Evolutionary conservation across 2,797 vertebrate species (phyloP), one percentile per base, ranked within the genome.

Genomic region (Trachops cirrhosus): DNA sequence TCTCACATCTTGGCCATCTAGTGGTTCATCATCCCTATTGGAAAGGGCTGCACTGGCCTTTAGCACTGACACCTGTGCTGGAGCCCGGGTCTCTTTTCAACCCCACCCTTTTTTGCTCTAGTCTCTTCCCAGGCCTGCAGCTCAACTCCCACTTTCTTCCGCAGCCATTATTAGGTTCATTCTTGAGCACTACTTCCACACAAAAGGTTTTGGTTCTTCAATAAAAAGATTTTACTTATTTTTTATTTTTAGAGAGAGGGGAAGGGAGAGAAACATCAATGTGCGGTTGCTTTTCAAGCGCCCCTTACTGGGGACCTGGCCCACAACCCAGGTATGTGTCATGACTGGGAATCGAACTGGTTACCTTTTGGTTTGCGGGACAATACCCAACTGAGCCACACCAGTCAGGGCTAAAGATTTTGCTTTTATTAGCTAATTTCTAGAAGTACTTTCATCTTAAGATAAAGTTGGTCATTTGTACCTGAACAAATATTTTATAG

Each of bases 401-500:
- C 10, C 26, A 15, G 29, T 62, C 59, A 62, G 59, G 59, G 59
- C 29, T 62, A 32, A 15, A 62, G 26, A 62, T 34, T 86, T 90
- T 62, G 50, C 57, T 70, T 87, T 82, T 68, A 52, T 75, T 59
- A 59, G 37, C 67, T 74, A 22, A 93, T 75, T 73, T 92, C 71
- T 96, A 89, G 46, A 93, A 89, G 37, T 10, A 39, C 67, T 73
- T 91, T 80, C 26, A 41, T 71, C 79, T 64, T 74, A 59, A 77
- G 64, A 75, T 85, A 62, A 77, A 92, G 64, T 52, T 85, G 82
- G 44, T n/a, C 34, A 86, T 64, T 88, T 94, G 54, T 48, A 39
- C 70, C 68, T 74, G 75, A 95, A 92, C 9, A 57, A 84, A 32
- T 68, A 71, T 71, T 92, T 89, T 86, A 70, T 84, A 67, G 32